phyloP scores from a whole-genome alignment of 2,113 vertebrate species.

The Diadophis punctatus region DNA sequence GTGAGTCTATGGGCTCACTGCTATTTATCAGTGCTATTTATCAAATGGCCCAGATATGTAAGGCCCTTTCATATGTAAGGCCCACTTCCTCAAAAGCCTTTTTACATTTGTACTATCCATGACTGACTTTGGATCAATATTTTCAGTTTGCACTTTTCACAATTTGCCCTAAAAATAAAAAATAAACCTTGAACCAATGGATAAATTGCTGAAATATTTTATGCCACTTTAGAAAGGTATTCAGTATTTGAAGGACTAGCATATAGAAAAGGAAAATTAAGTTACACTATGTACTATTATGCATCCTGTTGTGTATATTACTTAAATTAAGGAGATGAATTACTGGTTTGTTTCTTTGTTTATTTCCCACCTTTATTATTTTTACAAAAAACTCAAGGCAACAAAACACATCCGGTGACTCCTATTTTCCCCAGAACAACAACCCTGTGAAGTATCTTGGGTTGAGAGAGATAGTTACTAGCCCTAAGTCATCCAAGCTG shows the following conservation, averaged over 20 bases:
- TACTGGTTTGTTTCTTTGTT: background rate
- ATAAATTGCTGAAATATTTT: background rate
- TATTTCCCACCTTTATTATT: too few relatives aligned
- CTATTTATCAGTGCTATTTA: background rate
- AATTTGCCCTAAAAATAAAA: background rate
- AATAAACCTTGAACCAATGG: background rate
- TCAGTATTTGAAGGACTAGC: background rate
- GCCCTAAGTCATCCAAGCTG: too few relatives aligned
- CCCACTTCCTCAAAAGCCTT: background rate
- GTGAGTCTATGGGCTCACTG: background rate
- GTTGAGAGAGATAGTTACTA: too few relatives aligned
- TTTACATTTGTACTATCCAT: background rate
- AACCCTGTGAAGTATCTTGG: too few relatives aligned
- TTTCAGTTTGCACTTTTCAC: background rate
- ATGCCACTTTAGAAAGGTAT: background rate
- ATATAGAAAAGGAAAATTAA: background rate
- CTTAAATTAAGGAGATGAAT: background rate
- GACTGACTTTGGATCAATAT: background rate
- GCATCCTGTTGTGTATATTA: background rate
- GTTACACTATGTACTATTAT: background rate
- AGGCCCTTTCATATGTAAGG: background rate
- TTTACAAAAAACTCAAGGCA: too few relatives aligned
- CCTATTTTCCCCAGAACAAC: too few relatives aligned
- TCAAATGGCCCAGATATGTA: background rate
- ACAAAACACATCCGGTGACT: too few relatives aligned